Evolutionary conservation across 2,797 vertebrate species (phyloP).

Genomic region (Sebastes variabilis): DNA sequence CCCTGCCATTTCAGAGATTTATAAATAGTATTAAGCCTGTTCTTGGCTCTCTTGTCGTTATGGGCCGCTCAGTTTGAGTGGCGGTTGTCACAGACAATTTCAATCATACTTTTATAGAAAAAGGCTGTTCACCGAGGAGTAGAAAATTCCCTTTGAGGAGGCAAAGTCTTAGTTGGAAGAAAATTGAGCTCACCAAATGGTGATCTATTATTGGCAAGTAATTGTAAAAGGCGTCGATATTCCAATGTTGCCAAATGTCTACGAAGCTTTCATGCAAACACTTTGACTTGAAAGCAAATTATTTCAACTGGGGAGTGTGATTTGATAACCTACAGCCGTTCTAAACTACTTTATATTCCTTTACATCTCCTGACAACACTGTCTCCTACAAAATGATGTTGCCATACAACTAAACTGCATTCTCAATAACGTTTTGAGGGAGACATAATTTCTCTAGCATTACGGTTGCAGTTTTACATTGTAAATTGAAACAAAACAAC

Average conservation of each 20-base stretch:
- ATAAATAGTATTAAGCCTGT: constrained; percentile 83
- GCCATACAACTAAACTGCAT: neutral
- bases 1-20: constrained; percentile 79
- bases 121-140: constrained; percentile 49
- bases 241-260: constrained; percentile 39
- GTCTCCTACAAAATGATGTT: neutral
- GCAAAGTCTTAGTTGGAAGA: constrained; percentile 61
- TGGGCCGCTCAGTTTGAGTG: constrained; percentile 78
- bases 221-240: constrained; percentile 54
- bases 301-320: neutral
- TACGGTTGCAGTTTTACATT: too few species aligned
- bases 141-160: constrained; percentile 70
- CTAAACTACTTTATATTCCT: constrained; percentile 5
- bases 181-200: constrained; percentile 64
- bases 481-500: too few species aligned
- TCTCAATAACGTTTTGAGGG: neutral
- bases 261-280: constrained; percentile 22
- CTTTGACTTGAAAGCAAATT: constrained; percentile 22
- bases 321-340: constrained; percentile 19
- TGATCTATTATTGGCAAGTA: constrained; percentile 62
- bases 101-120: constrained; percentile 75
- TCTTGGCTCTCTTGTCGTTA: constrained; percentile 77
- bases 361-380: constrained; percentile 3
- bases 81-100: constrained; percentile 82
- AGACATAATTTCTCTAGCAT: neutral